These are phyloP conservation scores for Brachyopa scutellaris DNA, from an alignment of 2,888 invertebrate species.

Conservation along the genomic window DNA sequence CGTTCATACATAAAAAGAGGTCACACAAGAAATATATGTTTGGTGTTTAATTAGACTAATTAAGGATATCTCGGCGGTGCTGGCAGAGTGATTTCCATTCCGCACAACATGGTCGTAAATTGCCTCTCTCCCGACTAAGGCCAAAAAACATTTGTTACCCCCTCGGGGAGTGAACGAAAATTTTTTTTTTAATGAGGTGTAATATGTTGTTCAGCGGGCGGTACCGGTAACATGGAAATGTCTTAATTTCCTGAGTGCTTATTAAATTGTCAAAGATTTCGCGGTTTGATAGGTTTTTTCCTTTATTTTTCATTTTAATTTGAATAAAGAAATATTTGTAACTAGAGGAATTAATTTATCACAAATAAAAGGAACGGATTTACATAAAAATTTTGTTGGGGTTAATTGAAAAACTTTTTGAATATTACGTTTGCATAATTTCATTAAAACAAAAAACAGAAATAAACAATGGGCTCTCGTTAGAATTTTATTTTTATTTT, in stretches of 20 bases:
- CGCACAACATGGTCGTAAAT: conserved; percentile 63
- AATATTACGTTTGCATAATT: conserved; percentile 46
- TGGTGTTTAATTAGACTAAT: conserved; percentile 72
- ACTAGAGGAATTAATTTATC: conserved; percentile 35
- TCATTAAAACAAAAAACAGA: too few relatives aligned
- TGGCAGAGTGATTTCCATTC: conserved; percentile 68
- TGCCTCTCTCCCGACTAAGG: conserved; percentile 18
- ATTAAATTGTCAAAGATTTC: conserved; percentile 71
- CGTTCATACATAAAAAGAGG: conserved; percentile 20
- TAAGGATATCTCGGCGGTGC: conserved; percentile 66
- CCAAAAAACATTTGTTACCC: conserved; percentile 48
- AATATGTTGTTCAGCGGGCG: conserved; percentile 71
- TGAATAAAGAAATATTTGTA: conserved; percentile 46
- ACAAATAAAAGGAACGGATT: conserved; percentile 31
- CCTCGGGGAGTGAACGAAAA: conserved; percentile 5
- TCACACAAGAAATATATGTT: conserved; percentile 62
- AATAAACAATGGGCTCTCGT: conserved; percentile 39
- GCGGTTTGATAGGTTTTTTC: conserved; percentile 64
- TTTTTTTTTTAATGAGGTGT: conserved; percentile 72
- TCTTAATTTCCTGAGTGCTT: conserved; percentile 62
- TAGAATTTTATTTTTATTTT: conserved; percentile 15
- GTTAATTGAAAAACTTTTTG: conserved; percentile 58
- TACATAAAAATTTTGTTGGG: conserved; percentile 57
- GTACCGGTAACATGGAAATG: conserved; percentile 56
- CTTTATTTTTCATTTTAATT: conserved; percentile 22